Conservation (phyloP, 2,113 vertebrate genomes). For the Crypturellus undulatus region DNA sequence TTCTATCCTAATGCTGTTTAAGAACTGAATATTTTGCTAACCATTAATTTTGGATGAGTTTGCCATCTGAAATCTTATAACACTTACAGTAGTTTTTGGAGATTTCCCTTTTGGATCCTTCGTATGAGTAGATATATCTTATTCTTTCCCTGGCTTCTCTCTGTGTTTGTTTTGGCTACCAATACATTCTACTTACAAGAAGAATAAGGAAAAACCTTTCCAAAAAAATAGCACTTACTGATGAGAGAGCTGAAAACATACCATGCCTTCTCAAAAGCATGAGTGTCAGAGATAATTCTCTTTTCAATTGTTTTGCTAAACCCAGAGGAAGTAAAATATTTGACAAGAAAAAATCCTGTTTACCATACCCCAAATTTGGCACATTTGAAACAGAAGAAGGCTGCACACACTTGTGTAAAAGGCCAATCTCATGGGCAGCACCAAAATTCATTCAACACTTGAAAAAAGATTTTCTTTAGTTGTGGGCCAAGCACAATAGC, state of each 20-base stretch:
- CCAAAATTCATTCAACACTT: constrained; percentile 16
- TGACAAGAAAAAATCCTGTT: constrained; percentile 14
- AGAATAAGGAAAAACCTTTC: constrained; percentile 31
- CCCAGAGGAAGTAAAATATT: constrained; percentile 54
- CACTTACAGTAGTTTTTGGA: constrained; percentile 57
- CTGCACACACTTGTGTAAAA: not conserved
- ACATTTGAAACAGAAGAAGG: constrained; percentile 31
- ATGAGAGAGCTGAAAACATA: not conserved
- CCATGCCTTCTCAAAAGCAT: not conserved
- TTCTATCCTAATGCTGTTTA: not conserved
- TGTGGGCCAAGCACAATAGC: constrained; percentile 56
- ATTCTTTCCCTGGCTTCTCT: constrained; percentile 46
- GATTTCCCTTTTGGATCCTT: constrained; percentile 47
- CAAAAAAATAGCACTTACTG: constrained; percentile 33
- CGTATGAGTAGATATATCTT: constrained; percentile 38
- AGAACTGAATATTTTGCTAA: constrained; percentile 41
- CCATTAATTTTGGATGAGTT: constrained; percentile 22
- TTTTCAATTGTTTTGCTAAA: constrained; percentile 48
- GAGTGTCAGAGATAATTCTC: constrained; percentile 4
- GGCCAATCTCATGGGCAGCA: not conserved
- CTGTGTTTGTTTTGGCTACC: constrained; percentile 63
- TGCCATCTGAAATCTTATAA: constrained; percentile 46
- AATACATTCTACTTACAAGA: constrained; percentile 17
- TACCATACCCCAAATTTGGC: not conserved
- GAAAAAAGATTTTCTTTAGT: constrained; percentile 31